phyloP scores from a whole-genome alignment of 2,888 invertebrate genomes.

The Stenichneumon culpator region DNA sequence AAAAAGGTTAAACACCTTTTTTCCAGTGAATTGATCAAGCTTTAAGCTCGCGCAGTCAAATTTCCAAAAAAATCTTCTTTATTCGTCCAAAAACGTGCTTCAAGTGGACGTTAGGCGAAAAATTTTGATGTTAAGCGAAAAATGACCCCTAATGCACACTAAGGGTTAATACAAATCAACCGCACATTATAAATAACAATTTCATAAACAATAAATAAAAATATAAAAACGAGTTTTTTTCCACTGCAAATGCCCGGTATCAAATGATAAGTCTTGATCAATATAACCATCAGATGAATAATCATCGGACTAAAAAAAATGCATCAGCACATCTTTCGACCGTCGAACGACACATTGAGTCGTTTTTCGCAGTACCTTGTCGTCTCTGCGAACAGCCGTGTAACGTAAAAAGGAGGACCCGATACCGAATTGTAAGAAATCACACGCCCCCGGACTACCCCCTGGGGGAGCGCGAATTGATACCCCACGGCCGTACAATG shows the following conservation, averaged over 20 bases:
- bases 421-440: slow-evolving; percentile 57
- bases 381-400: neutral
- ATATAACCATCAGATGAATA: no score
- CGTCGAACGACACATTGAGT: neutral
- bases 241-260: neutral
- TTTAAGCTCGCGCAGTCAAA: no score
- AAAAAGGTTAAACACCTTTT: no score
- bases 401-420: slow-evolving; percentile 15
- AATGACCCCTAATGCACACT: no score
- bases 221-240: neutral
- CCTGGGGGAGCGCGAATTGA: slow-evolving; percentile 66
- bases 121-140: no score
- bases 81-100: no score
- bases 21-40: no score
- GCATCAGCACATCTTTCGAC: no score
- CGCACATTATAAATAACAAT: neutral
- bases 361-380: neutral
- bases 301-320: no score
- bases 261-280: neutral
- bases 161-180: neutral
- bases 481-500: slow-evolving; percentile 62
- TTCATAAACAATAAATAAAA: neutral
- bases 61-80: no score
- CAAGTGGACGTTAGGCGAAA: no score
- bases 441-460: slow-evolving; percentile 61